Evolutionary conservation across 2,113 vertebrate species (phyloP), one percentile per base, ranked within the genome.

Genomic region (Collichthys lucidus): DNA sequence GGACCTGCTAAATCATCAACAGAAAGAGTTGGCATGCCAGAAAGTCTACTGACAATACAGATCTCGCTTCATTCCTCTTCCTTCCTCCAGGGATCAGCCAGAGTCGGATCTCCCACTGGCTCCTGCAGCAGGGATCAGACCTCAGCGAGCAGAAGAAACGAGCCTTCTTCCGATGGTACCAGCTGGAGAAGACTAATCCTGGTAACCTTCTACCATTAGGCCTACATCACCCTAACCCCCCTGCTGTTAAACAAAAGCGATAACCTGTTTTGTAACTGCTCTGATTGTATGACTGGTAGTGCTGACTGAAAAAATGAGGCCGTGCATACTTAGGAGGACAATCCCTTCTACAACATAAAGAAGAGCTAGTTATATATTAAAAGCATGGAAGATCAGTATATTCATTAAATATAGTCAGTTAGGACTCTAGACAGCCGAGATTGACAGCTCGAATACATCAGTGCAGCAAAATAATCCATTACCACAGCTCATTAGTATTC

Each of bases 141-240:
- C 95, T 99, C 86, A 99, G 98, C 35, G 98, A 99, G 78, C 98
- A 98, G 90, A 99, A 99, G 96, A 99, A 99, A 93, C 95, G 98
- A 91, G 98, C 97, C 44, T 99, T 99, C 95, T 99, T 98, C 90
- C 95, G 98, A 89, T 99, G 98, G 98, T 99, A 99, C 94, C 97
- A 98, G 89, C 96, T 99, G 91, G 98, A 99, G 95, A 99, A 99
- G 95, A 97, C 95, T 83, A 99, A 95, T 87, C 98, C 98, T 47
- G 98, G 98, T 99, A 96, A 88, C 8, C 26, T 22, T 70, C 49
- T 70, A 46, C 60, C 52, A 17, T 42, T 66, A 72, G 29, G 20
- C 50, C 20, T 22, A 42, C 31, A 29, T 31, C 35, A 26, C 29
- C 10, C n/a, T 40, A 40, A 40, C 24, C 24, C 62, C 6, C 6